A percentile compares a stretch with the other conserved stretches of the same genome.
These are phyloP conservation scores for Acanthisitta chloris DNA, from an alignment of 2,113 vertebrate genomes.

Conservation along the genomic window DNA sequence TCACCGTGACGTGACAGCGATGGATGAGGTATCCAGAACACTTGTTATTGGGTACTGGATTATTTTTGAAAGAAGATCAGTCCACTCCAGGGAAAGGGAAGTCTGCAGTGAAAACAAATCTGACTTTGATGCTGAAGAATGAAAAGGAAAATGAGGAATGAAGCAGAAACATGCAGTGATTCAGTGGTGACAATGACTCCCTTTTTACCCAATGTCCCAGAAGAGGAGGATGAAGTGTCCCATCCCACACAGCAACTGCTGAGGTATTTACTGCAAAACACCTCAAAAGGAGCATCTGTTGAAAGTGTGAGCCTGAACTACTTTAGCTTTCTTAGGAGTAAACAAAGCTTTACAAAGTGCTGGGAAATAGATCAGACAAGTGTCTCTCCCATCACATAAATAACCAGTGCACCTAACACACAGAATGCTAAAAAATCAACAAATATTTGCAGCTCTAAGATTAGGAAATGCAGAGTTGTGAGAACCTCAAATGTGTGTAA, in stretches of 20 bases:
- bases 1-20: not conserved
- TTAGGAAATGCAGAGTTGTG: not conserved
- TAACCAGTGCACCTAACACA: not conserved
- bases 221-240: not conserved
- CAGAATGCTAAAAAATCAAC: not conserved
- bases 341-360: not conserved
- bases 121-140: not conserved
- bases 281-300: not conserved
- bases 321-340: not conserved
- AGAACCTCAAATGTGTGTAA: not conserved
- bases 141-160: not conserved
- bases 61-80: constrained; percentile 8
- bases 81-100: not conserved
- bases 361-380: not conserved
- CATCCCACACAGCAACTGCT: not conserved
- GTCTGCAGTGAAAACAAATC: not conserved
- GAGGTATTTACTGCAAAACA: not conserved
- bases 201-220: not conserved
- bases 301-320: not conserved
- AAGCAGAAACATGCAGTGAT: not conserved
- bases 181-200: not conserved
- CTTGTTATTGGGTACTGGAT: not conserved
- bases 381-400: not conserved
- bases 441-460: not conserved
- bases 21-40: not conserved